Base-by-base conservation (phyloP, 2,113 vertebrate genomes). In the Sander lucioperca region DNA sequence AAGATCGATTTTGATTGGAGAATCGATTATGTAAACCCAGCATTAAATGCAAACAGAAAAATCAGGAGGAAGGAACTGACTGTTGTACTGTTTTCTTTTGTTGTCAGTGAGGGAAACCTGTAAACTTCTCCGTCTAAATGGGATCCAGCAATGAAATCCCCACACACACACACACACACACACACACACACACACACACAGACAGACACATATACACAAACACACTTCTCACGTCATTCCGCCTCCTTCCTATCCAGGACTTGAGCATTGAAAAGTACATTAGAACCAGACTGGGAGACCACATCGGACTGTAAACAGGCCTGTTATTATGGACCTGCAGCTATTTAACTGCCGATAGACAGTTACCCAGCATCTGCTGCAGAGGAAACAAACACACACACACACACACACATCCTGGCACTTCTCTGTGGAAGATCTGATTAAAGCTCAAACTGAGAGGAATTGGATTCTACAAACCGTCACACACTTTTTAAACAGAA, bases 251-350 rank as follows among this genome's bases (percentile, higher is more conserved):
- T 77, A 77, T 88, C 74, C 79, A 77, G 74, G 70, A 79, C 76
- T 58, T 78, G 27, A 87, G 82, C 82, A 88, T 88, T 85, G 74
- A 83, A 88, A 79, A 84, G 85, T 92, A 89, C 92, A 93, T 94
- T 84, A 90, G 89, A 95, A 93, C 82, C 93, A 95, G 93, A 91
- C 89, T 48, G 70, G 36, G 73, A 82, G 88, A 92, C 82, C 87
- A 67, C 92, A 91, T 68, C 53, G 68, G 82, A 85, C 88, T 89
- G 86, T 89, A 93, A 94, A 93, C 91, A 92, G 86, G 80, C 70
- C 80, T 56, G 66, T 76, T 92, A 82, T 88, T 89, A 87, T 68
- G 59, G 80, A 90, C 87, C 90, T 93, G 88, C 80, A 89, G 88
- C 85, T 76, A 74, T 86, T 88, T 83, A 86, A 86, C 80, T 54